Evolutionary conservation across 1,140 invertebrate genomes (phyloP).

Genomic region (Ips typographus): DNA sequence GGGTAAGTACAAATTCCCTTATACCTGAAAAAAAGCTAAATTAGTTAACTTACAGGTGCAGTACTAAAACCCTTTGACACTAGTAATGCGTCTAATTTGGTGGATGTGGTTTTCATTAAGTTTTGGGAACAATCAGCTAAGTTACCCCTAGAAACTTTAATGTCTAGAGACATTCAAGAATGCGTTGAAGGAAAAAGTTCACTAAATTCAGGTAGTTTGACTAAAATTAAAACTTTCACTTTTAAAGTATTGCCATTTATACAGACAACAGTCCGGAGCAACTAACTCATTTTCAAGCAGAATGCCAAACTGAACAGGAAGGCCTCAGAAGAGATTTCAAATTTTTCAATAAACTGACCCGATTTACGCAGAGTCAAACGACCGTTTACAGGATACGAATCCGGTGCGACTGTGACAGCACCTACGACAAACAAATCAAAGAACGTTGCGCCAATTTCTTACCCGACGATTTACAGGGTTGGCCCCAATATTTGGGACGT

Average conservation of each 20-base stretch:
- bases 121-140: conserved; percentile 56
- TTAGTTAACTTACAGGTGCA: conserved; percentile 48
- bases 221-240: too few species aligned
- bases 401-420: conserved; percentile 54
- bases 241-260: too few species aligned
- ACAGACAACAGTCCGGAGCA: too few species aligned
- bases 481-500: conserved; percentile 56
- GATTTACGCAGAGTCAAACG: conserved; percentile 57
- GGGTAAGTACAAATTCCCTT: conserved; percentile 46
- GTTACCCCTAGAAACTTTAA: conserved; percentile 47
- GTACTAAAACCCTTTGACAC: conserved; percentile 45
- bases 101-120: conserved; percentile 60
- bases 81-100: conserved; percentile 47
- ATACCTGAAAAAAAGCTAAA: not conserved
- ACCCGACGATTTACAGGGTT: conserved; percentile 55
- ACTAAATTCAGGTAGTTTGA: not conserved
- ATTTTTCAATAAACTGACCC: conserved; percentile 53
- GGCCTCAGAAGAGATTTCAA: conserved; percentile 49
- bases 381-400: conserved; percentile 59
- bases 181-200: not conserved
- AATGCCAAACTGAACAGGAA: conserved; percentile 54
- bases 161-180: not conserved
- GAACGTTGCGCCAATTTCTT: conserved; percentile 55
- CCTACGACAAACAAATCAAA: conserved; percentile 34
- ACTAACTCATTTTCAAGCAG: conserved; percentile 38